These are phyloP conservation scores for Heterodera filipjevi DNA, from an alignment of 2,888 invertebrate species.

Conservation along the genomic window DNA sequence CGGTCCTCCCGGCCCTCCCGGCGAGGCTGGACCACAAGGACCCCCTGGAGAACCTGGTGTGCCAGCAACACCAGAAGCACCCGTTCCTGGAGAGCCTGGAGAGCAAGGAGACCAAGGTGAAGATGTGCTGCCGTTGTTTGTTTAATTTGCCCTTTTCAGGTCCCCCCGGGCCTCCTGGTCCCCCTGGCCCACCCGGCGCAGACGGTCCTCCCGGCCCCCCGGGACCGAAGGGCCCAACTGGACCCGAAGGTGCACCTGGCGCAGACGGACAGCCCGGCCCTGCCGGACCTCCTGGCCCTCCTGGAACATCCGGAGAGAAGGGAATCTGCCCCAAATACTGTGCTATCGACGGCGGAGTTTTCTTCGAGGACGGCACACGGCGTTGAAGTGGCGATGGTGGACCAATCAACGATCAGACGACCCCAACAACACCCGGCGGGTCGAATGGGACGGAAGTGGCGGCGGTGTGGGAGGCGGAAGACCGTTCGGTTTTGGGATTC, in stretches of 20 bases:
- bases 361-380: constrained; percentile 54
- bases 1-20: constrained; percentile 39
- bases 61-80: constrained; percentile 33
- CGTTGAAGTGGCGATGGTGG: constrained; percentile 39
- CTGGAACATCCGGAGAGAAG: constrained; percentile 44
- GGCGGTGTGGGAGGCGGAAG: neutral
- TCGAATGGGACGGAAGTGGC: neutral
- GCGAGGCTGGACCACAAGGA: constrained; percentile 28
- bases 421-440: neutral
- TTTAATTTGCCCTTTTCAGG: constrained; percentile 32
- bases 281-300: constrained; percentile 36
- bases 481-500: neutral
- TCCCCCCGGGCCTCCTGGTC: constrained; percentile 47
- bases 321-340: constrained; percentile 55
- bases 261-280: constrained; percentile 41
- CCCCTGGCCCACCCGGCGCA: constrained; percentile 44
- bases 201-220: constrained; percentile 44
- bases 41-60: constrained; percentile 36
- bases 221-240: constrained; percentile 43
- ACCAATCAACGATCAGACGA: neutral
- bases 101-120: constrained; percentile 35
- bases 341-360: constrained; percentile 52
- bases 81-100: constrained; percentile 38
- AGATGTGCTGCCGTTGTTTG: neutral
- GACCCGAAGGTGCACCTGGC: constrained; percentile 39